Percentiles rank a stretch among this genome's conserved stretches.
Conservation (phyloP, 2,113 vertebrate genomes). For the Erythrocercus mccallii region DNA sequence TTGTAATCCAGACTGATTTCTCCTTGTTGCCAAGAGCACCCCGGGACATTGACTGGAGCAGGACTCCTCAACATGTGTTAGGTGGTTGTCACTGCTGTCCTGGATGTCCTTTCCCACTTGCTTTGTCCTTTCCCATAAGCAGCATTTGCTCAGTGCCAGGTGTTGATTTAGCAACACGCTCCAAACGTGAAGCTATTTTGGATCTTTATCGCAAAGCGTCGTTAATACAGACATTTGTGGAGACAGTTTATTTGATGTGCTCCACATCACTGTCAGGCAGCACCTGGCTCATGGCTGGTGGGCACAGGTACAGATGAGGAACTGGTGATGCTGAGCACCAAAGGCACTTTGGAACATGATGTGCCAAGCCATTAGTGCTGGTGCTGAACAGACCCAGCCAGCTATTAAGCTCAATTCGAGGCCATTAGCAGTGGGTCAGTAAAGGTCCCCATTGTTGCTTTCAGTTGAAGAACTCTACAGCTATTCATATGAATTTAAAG, state of each 20-base stretch:
- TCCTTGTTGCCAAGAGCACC: neutral
- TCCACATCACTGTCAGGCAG: neutral
- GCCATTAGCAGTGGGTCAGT: accelerated
- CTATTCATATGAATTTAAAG: neutral
- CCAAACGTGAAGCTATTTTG: neutral
- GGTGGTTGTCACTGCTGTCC: neutral
- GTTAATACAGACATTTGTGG: neutral
- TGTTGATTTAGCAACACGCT: neutral
- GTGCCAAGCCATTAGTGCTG: neutral
- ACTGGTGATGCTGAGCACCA: neutral
- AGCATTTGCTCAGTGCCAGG: neutral
- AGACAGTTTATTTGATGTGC: neutral
- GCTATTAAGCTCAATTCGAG: neutral
- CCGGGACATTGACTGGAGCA: neutral
- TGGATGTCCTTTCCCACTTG: neutral
- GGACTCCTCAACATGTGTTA: neutral
- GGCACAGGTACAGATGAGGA: neutral
- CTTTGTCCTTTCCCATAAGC: neutral
- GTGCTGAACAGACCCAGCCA: neutral
- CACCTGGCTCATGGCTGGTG: neutral
- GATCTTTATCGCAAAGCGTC: neutral
- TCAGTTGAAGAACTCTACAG: neutral
- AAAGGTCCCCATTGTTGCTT: accelerated
- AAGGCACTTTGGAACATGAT: accelerated
- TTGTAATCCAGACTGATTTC: neutral